These are phyloP conservation scores for Alces alces DNA, from an alignment of 2,113 vertebrate species.

Conservation along the genomic window DNA sequence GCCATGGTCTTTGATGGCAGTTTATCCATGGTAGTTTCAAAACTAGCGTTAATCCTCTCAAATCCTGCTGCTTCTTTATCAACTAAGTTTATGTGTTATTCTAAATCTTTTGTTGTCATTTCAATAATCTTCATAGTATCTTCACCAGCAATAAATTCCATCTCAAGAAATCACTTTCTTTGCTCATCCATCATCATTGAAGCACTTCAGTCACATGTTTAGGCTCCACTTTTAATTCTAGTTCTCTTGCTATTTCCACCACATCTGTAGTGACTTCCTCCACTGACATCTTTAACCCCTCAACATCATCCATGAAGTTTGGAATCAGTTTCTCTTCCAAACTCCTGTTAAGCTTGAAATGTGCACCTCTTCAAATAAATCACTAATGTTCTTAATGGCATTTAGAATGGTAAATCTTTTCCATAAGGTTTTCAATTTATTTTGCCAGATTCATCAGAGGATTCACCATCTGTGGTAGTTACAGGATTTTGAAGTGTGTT, in stretches of 20 bases:
- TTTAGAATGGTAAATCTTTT: not conserved
- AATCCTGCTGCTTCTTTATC: not conserved
- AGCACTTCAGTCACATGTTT: not conserved
- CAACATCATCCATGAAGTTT: not conserved
- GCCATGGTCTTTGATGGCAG: not conserved
- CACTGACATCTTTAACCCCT: not conserved
- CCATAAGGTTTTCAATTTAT: not conserved
- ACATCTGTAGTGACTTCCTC: not conserved
- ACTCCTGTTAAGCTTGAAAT: not conserved
- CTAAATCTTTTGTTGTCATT: not conserved
- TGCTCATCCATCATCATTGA: not conserved
- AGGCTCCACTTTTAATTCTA: not conserved
- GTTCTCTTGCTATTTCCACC: not conserved
- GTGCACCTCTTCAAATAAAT: not conserved
- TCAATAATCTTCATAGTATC: not conserved
- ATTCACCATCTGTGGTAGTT: not conserved
- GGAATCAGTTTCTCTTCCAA: not conserved
- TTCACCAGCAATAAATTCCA: not conserved
- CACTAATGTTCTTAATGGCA: not conserved
- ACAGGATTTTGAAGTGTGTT: not conserved
- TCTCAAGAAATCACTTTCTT: not conserved
- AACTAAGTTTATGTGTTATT: not conserved
- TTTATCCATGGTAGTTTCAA: not conserved
- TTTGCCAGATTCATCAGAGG: not conserved
- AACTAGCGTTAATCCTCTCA: not conserved